Evolutionary conservation across 2,888 invertebrate species (phyloP), one percentile per base, ranked within the genome.

Genomic region (Taenaris catops): DNA sequence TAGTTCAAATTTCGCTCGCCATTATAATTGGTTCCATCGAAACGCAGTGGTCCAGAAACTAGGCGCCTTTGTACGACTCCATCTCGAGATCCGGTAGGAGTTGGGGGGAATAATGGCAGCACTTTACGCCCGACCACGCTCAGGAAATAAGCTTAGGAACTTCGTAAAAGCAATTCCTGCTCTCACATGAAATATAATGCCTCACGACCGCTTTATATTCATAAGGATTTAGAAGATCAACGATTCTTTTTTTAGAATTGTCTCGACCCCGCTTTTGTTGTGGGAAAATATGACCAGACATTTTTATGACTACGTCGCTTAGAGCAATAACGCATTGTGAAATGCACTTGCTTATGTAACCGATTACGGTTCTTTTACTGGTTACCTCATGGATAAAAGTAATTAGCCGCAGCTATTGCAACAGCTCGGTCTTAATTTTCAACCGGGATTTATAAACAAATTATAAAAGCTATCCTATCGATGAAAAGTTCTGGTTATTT

Each of bases 61-160:
- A 63, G 52, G 56, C 51, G 59, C 74, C 76, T 83, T 83, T 80
- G 78, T 53, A 42, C 34, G 46, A 47, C 46, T 54, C 51, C 46
- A 40, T 48, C 46, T 37, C 41, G 40, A 40, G 47, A 70, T 71
- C 72, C 46, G 52, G 55, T 46, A 49, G 51, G 41, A 54, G 42
- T 51, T 54, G 57, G 48, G 51, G 63, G 57, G 59, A 49, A 65
- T 81, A 84, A 86, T 83, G 81, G 81, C 65, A 74, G 72, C 83
- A 84, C 84, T 84, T 84, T 80, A 78, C 75, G 60, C 78, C 68
- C 76, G 61, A 64, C 72, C 72, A 71, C 32, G 70, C 73, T 64
- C 79, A 76, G 84, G 84, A 84, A 86, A 84, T 86, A 84, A 86
- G 84, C 86, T 84, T 80, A 79, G 73, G 72, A 83, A 84, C 80